These are phyloP conservation scores for Ptychoptera contaminata DNA, from an alignment of 2,888 invertebrate genomes.

Conservation along the genomic window DNA sequence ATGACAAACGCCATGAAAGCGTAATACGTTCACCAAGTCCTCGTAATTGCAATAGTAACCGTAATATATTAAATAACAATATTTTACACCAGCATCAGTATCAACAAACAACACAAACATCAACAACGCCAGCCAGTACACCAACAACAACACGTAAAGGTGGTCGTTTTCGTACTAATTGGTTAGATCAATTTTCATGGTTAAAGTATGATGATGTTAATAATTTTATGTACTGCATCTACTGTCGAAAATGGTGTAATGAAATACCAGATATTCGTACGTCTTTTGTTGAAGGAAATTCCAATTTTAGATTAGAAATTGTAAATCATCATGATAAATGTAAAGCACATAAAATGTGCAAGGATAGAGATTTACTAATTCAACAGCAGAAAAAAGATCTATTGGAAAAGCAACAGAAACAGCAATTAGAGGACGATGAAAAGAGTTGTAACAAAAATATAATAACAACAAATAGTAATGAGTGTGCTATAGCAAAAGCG, in stretches of 20 bases:
- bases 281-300: slow-evolving; percentile 64
- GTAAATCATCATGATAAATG: slow-evolving; percentile 66
- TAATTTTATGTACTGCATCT: slow-evolving; percentile 58
- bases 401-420: no score
- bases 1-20: slow-evolving; percentile 11
- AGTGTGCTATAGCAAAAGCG: not conserved
- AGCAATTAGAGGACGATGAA: no score
- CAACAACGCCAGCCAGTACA: slow-evolving; percentile 14
- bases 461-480: not conserved
- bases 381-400: not conserved
- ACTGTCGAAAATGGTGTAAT: slow-evolving; percentile 56
- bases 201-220: slow-evolving; percentile 48
- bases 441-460: no score
- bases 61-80: no score
- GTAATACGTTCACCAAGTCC: slow-evolving; percentile 14
- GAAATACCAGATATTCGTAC: slow-evolving; percentile 54
- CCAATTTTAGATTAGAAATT: slow-evolving; percentile 60
- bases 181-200: slow-evolving; percentile 58
- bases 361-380: slow-evolving; percentile 29
- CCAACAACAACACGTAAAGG: slow-evolving; percentile 34
- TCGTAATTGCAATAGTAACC: slow-evolving; percentile 23
- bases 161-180: slow-evolving; percentile 49
- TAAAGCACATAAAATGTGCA: slow-evolving; percentile 56
- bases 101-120: slow-evolving; percentile 15
- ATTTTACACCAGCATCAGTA: slow-evolving; percentile 19